Conservation (phyloP, 2,113 vertebrate genomes). For the Eublepharis macularius region DNA sequence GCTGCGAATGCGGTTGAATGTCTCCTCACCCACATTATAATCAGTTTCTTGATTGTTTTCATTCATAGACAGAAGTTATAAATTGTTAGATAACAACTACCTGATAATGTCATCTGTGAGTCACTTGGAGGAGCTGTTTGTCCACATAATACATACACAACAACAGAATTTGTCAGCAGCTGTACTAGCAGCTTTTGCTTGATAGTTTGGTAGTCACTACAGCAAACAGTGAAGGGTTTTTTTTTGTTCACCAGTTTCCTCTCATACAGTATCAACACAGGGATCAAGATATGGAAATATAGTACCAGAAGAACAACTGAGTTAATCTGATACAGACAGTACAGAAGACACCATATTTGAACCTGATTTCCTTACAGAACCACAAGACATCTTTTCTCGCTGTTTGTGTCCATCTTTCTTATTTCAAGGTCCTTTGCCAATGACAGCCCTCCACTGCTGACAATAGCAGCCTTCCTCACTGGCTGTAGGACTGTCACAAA, state of each 20-base stretch:
- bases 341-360: neutral
- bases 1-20: neutral
- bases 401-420: neutral
- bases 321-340: neutral
- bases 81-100: neutral
- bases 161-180: neutral
- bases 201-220: neutral
- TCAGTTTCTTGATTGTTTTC: neutral
- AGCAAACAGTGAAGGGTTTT: neutral
- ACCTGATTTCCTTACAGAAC: neutral
- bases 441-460: neutral
- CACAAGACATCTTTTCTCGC: neutral
- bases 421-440: neutral
- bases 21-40: accelerated
- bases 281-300: neutral
- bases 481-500: neutral
- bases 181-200: neutral
- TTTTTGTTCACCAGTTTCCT: neutral
- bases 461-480: neutral
- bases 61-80: neutral
- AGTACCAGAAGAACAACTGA: neutral
- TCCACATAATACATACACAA: neutral
- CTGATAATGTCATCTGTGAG: accelerated
- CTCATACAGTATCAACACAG: neutral
- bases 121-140: neutral